Evolutionary conservation across 2,888 invertebrate species (phyloP).

Genomic region (Timema cristinae): DNA sequence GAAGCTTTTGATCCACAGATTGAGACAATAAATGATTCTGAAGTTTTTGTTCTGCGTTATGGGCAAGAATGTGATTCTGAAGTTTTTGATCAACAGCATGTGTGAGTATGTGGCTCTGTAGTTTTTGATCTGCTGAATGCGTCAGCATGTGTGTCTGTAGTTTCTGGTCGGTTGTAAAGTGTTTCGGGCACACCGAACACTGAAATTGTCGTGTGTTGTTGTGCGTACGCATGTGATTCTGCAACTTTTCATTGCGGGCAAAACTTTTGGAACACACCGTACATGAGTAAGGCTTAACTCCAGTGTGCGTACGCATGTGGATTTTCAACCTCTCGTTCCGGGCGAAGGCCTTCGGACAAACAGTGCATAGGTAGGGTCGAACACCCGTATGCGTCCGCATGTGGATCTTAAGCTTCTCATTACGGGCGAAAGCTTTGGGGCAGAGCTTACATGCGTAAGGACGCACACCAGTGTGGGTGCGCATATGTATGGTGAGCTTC

Average conservation of each 20-base stretch:
- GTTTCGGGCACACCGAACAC: slow-evolving; percentile 8
- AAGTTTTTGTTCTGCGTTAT: too few species aligned
- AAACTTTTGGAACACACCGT: slow-evolving; percentile 10
- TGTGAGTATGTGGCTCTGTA: background rate
- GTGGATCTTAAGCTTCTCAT: background rate
- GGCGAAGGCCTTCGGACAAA: slow-evolving; percentile 4
- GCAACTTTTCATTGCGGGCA: slow-evolving; percentile 2
- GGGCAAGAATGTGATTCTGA: too few species aligned
- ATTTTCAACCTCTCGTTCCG: slow-evolving; percentile 3
- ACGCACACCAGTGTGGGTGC: slow-evolving; percentile 7
- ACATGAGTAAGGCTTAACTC: slow-evolving; percentile 5
- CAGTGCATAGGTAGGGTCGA: background rate
- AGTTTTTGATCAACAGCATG: background rate
- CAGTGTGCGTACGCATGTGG: background rate
- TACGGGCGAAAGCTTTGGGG: slow-evolving; percentile 4
- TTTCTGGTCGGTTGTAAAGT: background rate
- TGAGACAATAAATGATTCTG: slow-evolving; percentile 4
- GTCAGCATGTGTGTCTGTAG: slow-evolving; percentile 5
- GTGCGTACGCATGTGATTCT: slow-evolving; percentile 13
- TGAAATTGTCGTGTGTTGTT: background rate
- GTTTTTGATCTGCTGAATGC: background rate
- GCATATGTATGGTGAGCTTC: slow-evolving; percentile 4
- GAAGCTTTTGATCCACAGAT: background rate
- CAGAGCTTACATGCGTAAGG: slow-evolving; percentile 3
- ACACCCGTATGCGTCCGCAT: background rate